These are phyloP conservation scores for Carabus problematicus DNA, from an alignment of 2,888 invertebrate genomes.

Conservation along the genomic window DNA sequence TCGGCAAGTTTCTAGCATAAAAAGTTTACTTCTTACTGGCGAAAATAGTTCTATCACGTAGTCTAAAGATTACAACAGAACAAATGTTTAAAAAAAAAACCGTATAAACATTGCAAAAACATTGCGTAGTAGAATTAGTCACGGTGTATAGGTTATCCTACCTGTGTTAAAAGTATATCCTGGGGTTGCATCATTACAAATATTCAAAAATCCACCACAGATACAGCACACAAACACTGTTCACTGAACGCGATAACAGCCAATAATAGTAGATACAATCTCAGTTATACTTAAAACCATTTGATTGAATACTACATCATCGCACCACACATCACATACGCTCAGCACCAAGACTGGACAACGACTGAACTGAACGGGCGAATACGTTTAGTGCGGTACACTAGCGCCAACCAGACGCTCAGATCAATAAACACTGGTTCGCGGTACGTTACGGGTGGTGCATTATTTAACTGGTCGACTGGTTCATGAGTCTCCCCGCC, in stretches of 20 bases:
- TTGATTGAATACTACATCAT: too few species aligned
- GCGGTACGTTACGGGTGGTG: not conserved
- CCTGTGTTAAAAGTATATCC: slow-evolving; percentile 38
- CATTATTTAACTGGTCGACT: slow-evolving; percentile 12
- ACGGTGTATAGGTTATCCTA: slow-evolving; percentile 22
- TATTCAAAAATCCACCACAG: not conserved
- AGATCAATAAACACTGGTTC: not conserved
- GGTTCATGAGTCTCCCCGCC: slow-evolving; percentile 5
- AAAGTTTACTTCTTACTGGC: too few species aligned
- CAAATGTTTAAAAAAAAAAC: not conserved
- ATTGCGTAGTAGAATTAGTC: slow-evolving; percentile 20
- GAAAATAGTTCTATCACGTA: too few species aligned
- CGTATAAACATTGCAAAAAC: not conserved
- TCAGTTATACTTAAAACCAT: too few species aligned
- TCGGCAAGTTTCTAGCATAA: too few species aligned
- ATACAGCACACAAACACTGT: too few species aligned
- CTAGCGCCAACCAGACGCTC: slow-evolving; percentile 22
- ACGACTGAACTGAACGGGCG: not conserved
- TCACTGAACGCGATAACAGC: too few species aligned
- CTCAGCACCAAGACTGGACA: not conserved
- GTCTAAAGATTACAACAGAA: not conserved
- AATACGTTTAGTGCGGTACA: not conserved
- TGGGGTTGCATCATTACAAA: slow-evolving; percentile 40
- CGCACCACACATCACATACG: too few species aligned
- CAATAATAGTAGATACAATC: too few species aligned